These are phyloP conservation scores for Rhea pennata DNA, from an alignment of 2,113 vertebrate species.

Conservation along the genomic window DNA sequence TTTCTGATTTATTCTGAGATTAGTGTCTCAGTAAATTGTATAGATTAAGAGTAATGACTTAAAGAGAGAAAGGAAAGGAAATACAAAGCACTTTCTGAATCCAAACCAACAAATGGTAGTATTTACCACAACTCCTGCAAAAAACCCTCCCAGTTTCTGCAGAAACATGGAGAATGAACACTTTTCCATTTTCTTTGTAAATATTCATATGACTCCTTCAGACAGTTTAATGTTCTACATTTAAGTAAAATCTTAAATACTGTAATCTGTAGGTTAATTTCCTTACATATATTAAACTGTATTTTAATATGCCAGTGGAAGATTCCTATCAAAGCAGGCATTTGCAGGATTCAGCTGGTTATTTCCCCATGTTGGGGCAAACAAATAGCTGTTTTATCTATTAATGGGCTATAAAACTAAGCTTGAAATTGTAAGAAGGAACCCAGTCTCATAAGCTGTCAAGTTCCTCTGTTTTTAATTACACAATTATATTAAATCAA, in stretches of 20 bases:
- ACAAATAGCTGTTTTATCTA: neutral
- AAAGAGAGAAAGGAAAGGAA: neutral
- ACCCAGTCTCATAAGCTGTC: neutral
- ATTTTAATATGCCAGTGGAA: neutral
- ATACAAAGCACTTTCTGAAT: neutral
- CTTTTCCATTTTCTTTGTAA: neutral
- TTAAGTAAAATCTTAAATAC: neutral
- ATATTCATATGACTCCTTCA: neutral
- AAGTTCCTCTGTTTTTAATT: neutral
- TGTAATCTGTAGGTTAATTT: neutral
- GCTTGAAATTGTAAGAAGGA: neutral
- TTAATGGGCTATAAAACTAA: neutral
- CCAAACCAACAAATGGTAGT: neutral
- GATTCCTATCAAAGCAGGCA: neutral
- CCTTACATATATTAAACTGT: neutral
- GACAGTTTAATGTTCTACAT: neutral
- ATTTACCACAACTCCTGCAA: neutral
- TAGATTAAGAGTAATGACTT: neutral
- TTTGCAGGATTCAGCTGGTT: neutral
- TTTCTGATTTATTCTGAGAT: neutral
- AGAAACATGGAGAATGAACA: neutral
- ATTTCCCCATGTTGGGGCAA: neutral
- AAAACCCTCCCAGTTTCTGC: neutral
- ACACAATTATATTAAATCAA: neutral
- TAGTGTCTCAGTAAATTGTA: neutral